Evolutionary conservation across 2,888 invertebrate genomes (phyloP), one percentile per base, ranked within the genome.

Genomic region (Baccha elongata): DNA sequence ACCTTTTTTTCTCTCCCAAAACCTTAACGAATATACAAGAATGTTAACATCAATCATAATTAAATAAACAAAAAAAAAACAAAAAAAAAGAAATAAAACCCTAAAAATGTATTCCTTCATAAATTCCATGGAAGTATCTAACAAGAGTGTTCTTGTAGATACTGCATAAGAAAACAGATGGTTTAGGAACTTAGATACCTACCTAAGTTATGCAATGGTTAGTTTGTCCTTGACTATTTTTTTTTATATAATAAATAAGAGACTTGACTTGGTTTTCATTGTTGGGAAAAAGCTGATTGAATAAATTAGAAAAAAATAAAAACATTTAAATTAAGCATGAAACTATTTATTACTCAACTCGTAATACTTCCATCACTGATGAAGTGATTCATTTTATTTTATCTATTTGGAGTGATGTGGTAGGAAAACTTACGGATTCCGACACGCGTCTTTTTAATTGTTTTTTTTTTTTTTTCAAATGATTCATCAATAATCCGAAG

Each of bases 371-470:
- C 13, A 13, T 13, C n/a, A 13, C 37, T 40, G 37, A 48, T 32
- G 21, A 17, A 72, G 44, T 80, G 73, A 80, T 53, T 80, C 73
- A 80, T 73, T 62, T n/a, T n/a, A 53, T 53, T 64, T 69, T 69
- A 52, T 68, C 48, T 26, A 0, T 37, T 4, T 48, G 8, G 5
- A 32, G 13, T 58, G 40, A 21, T 68, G 17, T 42, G 17, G 10
- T 42, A 29, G 37, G 42, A 32, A 8, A 17, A 35, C 52, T 75
- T n/a, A 15, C 32, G 55, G 67, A 72, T 72, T 72, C 67, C 67
- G 46, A 73, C 79, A 55, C 62, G 62, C 79, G 52, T 73, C 46
- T 52, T 5, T 32, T 48, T 53, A 40, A 40, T 52, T 60, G 64
- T 42, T 52, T 48, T 50, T 23, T 32, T 7, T 1, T 7, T 5